Evolutionary conservation across 2,888 invertebrate species (phyloP).

Genomic region (Gisinianus flammeolus): DNA sequence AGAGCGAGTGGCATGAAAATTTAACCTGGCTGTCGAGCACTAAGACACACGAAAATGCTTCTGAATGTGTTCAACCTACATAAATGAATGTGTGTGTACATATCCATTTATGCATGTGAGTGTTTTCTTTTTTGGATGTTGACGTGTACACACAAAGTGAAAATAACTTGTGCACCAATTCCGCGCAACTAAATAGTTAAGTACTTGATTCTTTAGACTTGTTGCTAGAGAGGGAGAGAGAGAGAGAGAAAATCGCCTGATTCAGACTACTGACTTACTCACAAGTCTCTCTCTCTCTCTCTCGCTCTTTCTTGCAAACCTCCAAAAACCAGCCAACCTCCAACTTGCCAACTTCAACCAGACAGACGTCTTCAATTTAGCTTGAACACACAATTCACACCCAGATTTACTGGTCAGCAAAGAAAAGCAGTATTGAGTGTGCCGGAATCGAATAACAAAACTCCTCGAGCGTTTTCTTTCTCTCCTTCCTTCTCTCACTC

Average conservation of each 20-base stretch:
- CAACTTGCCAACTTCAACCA: conserved; percentile 3
- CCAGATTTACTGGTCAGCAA: background rate
- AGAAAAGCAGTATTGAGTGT: background rate
- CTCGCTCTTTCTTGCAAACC: background rate
- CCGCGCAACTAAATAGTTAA: background rate
- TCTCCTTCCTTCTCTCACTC: background rate
- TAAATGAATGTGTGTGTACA: too few relatives aligned
- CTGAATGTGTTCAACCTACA: background rate
- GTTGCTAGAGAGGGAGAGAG: background rate
- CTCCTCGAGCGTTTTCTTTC: conserved; percentile 8
- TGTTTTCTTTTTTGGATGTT: too few relatives aligned
- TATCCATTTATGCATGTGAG: too few relatives aligned
- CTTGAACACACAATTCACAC: conserved; percentile 8
- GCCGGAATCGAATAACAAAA: conserved; percentile 14
- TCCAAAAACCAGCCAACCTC: background rate
- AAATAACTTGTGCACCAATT: too few relatives aligned
- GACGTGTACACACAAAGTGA: too few relatives aligned
- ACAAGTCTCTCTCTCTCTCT: background rate
- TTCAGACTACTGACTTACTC: conserved; percentile 8
- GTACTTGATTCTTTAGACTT: background rate
- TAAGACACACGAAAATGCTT: background rate
- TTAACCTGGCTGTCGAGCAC: background rate
- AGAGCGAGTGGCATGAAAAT: background rate
- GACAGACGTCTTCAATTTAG: conserved; percentile 14
- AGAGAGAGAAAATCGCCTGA: conserved; percentile 2